These are phyloP conservation scores for Picus viridis DNA, from an alignment of 2,797 vertebrate species.

Conservation along the genomic window DNA sequence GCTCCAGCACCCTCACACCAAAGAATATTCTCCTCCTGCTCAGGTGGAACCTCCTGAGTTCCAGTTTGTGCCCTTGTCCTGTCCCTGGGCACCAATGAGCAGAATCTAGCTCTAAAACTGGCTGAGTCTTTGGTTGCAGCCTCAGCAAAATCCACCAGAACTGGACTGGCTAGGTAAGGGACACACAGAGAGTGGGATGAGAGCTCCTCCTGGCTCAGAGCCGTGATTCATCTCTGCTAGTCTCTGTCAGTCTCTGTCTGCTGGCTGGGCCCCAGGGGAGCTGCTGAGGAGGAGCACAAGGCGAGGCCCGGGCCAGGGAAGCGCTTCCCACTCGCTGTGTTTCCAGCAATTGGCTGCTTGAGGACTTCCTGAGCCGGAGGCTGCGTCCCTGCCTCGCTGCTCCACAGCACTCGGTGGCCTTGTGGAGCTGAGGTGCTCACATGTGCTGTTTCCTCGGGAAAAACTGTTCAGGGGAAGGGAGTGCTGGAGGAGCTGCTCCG, in stretches of 20 bases:
- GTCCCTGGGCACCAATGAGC: too few species aligned
- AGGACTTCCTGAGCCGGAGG: slow-evolving; percentile 52
- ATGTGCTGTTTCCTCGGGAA: not conserved
- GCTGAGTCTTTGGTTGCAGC: not conserved
- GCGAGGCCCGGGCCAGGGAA: not conserved
- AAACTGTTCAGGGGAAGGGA: not conserved
- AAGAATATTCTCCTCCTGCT: too few species aligned
- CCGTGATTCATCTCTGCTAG: fast-evolving
- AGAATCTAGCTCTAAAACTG: too few species aligned
- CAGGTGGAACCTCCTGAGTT: too few species aligned
- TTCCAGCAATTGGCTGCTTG: slow-evolving; percentile 56
- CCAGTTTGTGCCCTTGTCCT: too few species aligned
- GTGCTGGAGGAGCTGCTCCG: not conserved
- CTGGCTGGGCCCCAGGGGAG: not conserved
- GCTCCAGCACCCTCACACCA: too few species aligned
- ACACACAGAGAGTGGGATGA: not conserved
- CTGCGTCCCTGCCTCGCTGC: slow-evolving; percentile 5
- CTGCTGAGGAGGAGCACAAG: slow-evolving; percentile 15
- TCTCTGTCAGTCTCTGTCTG: not conserved
- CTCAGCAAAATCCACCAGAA: not conserved
- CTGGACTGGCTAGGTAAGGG: fast-evolving
- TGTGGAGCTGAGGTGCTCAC: not conserved
- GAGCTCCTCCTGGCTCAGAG: slow-evolving; percentile 21
- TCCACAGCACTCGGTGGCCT: not conserved
- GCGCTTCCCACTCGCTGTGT: slow-evolving; percentile 41